Evolutionary conservation across 2,113 vertebrate genomes (phyloP).

Genomic region (Leptocoma aspasia): DNA sequence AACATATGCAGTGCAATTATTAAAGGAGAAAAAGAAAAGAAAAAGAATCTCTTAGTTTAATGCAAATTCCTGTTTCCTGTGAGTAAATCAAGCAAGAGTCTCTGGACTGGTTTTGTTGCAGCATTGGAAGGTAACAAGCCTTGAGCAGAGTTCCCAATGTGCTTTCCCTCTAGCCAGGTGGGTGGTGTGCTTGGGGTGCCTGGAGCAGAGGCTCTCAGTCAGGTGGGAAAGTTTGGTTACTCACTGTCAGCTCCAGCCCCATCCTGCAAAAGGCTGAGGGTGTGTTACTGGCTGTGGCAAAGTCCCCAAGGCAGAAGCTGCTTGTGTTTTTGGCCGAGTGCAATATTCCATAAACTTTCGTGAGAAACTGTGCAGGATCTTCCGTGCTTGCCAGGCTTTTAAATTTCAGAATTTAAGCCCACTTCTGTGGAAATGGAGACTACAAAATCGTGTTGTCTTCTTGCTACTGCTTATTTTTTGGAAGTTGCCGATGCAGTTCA

Average conservation of each 20-base stretch:
- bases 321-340: background rate
- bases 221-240: background rate
- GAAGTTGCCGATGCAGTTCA: background rate
- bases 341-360: background rate
- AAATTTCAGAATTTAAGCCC: background rate
- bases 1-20: background rate
- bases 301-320: background rate
- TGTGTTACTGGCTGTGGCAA: background rate
- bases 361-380: background rate
- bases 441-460: background rate
- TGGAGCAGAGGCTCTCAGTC: background rate
- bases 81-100: background rate
- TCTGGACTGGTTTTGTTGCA: background rate
- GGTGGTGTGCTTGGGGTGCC: background rate
- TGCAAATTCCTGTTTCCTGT: background rate
- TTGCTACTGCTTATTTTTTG: constrained; percentile 12
- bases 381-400: background rate
- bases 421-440: background rate
- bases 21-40: background rate
- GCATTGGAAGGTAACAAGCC: background rate
- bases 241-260: background rate
- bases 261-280: background rate
- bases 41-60: background rate
- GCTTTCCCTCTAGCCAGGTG: fast-evolving
- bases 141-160: fast-evolving